Evolutionary conservation across 2,797 vertebrate species (phyloP).

Genomic region (Thamnophis elegans): DNA sequence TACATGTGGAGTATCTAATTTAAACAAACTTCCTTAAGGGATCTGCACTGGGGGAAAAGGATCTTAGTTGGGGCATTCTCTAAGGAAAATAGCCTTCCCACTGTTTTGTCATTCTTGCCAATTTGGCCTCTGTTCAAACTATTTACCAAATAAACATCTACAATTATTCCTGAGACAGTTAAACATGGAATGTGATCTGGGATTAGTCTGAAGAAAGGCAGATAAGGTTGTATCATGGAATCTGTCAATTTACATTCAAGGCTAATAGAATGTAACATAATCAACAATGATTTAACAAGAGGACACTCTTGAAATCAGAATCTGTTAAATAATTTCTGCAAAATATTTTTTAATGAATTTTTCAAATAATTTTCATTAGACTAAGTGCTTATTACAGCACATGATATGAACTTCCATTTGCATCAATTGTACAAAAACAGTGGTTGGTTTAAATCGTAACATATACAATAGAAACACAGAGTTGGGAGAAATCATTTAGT

Average conservation of each 20-base stretch:
- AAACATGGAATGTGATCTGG: neutral
- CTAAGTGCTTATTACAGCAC: neutral
- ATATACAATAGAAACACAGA: neutral
- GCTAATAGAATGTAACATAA: constrained; percentile 4
- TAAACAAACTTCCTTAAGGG: neutral
- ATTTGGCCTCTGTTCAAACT: neutral
- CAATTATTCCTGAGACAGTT: neutral
- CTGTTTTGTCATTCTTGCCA: neutral
- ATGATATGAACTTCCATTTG: neutral
- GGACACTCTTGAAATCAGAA: neutral
- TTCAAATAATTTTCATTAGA: neutral
- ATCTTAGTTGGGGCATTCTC: neutral
- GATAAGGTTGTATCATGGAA: neutral
- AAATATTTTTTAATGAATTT: neutral
- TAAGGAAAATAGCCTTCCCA: neutral
- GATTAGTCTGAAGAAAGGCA: neutral
- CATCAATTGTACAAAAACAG: neutral
- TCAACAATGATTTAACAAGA: neutral
- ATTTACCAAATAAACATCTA: neutral
- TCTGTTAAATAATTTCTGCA: neutral
- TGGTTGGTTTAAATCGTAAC: neutral
- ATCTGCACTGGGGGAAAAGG: neutral
- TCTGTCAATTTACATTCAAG: constrained; percentile 17
- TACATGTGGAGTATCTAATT: neutral
- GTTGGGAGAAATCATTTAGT: neutral